These are phyloP conservation scores for Clarias macrocephalus DNA, from an alignment of 2,113 vertebrate genomes.

Conservation along the genomic window DNA sequence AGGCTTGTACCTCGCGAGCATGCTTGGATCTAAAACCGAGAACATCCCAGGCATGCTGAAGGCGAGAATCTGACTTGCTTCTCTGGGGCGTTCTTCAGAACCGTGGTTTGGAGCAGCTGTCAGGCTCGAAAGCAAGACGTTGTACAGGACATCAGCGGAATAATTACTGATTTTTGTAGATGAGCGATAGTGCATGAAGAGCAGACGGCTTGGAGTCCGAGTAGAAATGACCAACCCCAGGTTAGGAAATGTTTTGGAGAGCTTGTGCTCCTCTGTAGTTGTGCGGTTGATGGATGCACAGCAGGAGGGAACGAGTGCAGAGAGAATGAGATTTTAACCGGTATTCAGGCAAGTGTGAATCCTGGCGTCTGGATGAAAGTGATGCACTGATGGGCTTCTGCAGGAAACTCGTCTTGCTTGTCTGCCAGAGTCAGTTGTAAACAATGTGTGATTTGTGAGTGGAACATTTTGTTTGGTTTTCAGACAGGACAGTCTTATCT, in stretches of 20 bases:
- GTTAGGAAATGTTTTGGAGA: not conserved
- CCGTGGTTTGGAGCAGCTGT: not conserved
- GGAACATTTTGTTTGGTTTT: not conserved
- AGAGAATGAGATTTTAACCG: constrained; percentile 18
- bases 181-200: not conserved
- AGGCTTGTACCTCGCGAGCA: not conserved
- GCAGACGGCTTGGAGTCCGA: not conserved
- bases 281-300: not conserved
- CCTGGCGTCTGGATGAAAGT: constrained; percentile 57
- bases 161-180: not conserved
- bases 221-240: not conserved
- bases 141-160: not conserved
- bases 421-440: constrained; percentile 32
- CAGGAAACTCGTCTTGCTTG: constrained; percentile 5
- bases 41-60: not conserved
- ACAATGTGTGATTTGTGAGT: constrained; percentile 29
- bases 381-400: constrained; percentile 2
- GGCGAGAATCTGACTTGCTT: not conserved
- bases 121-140: not conserved
- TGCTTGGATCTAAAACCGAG: not conserved
- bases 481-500: constrained; percentile 1
- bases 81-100: not conserved
- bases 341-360: constrained; percentile 54
- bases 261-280: not conserved
- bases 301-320: not conserved